A percentile compares a stretch with the other conserved stretches of the same genome.
Evolutionary conservation across 1,140 invertebrate species (phyloP).

Genomic region (Chrysopa pallens): DNA sequence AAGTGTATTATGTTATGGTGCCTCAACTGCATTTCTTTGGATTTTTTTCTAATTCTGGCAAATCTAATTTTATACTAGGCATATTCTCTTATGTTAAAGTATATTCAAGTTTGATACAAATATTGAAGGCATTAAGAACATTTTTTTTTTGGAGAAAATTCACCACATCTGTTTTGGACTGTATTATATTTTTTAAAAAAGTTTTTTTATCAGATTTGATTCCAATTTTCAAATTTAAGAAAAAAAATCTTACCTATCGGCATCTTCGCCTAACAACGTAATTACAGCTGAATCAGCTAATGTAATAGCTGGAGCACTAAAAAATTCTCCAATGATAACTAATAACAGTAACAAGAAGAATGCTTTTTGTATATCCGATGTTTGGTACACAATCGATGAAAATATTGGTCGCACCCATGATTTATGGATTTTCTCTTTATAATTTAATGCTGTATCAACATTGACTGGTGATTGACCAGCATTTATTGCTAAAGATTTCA

Average conservation of each 20-base stretch:
- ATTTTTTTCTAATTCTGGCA: too few relatives aligned
- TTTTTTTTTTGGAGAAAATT: too few relatives aligned
- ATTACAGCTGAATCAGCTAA: slow-evolving; percentile 91
- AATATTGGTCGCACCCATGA: slow-evolving; percentile 82
- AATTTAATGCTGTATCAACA: slow-evolving; percentile 66
- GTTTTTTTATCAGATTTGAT: neutral
- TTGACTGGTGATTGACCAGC: slow-evolving; percentile 56
- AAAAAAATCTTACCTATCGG: slow-evolving; percentile 57
- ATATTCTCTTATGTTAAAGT: too few relatives aligned
- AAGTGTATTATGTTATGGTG: too few relatives aligned
- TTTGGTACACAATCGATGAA: slow-evolving; percentile 78
- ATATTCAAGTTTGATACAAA: too few relatives aligned
- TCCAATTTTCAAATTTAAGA: too few relatives aligned
- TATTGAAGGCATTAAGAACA: too few relatives aligned
- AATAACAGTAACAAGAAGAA: slow-evolving; percentile 88
- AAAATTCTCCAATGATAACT: slow-evolving; percentile 93
- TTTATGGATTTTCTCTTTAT: slow-evolving; percentile 50
- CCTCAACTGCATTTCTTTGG: too few relatives aligned
- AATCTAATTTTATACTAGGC: too few relatives aligned
- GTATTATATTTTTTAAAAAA: neutral
- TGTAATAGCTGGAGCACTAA: slow-evolving; percentile 90
- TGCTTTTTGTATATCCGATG: slow-evolving; percentile 82
- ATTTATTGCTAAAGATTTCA: neutral
- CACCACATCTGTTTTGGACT: too few relatives aligned
- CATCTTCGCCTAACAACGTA: slow-evolving; percentile 68